phyloP scores from a whole-genome alignment of 2,888 invertebrate species.

The Drosophila mercatorum region DNA sequence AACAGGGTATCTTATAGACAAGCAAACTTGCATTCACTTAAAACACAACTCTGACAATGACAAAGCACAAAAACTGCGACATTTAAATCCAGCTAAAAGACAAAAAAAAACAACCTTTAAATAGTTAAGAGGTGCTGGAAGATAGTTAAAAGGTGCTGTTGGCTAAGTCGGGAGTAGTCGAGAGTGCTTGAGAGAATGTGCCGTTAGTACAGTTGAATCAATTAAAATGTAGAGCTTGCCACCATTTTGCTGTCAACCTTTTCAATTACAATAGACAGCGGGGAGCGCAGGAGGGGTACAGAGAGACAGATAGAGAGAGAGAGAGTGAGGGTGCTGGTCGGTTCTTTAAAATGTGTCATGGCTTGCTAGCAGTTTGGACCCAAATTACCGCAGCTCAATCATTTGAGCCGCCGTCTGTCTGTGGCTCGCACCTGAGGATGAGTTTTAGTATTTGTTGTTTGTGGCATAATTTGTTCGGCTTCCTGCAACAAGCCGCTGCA shows the following conservation, averaged over 20 bases:
- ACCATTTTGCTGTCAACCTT: slow-evolving; percentile 54
- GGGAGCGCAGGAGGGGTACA: not conserved
- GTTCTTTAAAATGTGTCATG: slow-evolving; percentile 68
- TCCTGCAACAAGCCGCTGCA: slow-evolving; percentile 78
- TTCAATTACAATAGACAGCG: slow-evolving; percentile 48
- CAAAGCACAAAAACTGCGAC: slow-evolving; percentile 61
- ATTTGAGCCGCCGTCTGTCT: slow-evolving; percentile 33
- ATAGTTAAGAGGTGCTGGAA: slow-evolving; percentile 31
- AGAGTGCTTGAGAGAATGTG: slow-evolving; percentile 55
- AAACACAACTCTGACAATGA: slow-evolving; percentile 63
- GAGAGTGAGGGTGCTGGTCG: not conserved
- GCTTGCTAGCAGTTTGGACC: slow-evolving; percentile 69
- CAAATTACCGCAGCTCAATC: slow-evolving; percentile 68
- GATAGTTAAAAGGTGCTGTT: slow-evolving; percentile 24
- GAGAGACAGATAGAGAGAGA: not conserved
- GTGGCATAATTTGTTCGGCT: slow-evolving; percentile 75
- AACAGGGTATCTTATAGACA: slow-evolving; percentile 20
- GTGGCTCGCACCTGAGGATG: slow-evolving; percentile 55
- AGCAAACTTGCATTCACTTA: slow-evolving; percentile 37
- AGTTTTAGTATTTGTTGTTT: slow-evolving; percentile 32
- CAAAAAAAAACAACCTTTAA: not conserved
- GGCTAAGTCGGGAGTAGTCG: slow-evolving; percentile 14
- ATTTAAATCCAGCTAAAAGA: slow-evolving; percentile 58
- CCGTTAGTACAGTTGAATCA: slow-evolving; percentile 77
- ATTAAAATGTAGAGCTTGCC: slow-evolving; percentile 53